Evolutionary conservation across 2,888 invertebrate genomes (phyloP), one percentile per base, ranked within the genome.

Genomic region (Embidobia sp.): DNA sequence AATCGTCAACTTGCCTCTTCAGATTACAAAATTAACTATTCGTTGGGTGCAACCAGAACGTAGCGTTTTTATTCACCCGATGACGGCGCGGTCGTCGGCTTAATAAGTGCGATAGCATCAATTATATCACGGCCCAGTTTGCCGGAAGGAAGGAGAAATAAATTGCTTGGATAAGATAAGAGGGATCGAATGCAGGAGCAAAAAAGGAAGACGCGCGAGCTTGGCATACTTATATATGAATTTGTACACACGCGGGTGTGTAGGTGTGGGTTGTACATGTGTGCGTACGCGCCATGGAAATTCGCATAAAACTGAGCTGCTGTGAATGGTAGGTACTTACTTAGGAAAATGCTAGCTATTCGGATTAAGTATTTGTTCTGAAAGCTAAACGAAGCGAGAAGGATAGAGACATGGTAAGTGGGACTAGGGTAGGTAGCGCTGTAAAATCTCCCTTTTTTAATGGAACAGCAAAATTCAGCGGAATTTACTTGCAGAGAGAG

Each of bases 311-410:
- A 83, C 80, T 80, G 76, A 72, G 82, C 82, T 84, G 83, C 84
- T 82, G 83, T 84, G 85, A 87, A 87, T 85, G 84, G 85, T 83
- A 82, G 82, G 84, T 85, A 87, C 86, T 88, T 86, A 88, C 87
- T 88, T 87, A 87, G 83, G 86, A 86, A 88, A 88, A 88, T 88
- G 86, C 84, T 82, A 80, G 85, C 85, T 84, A 86, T 88, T 87
- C 83, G 87, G 85, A 88, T 88, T 88, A 87, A 88, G 88, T 88
- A 87, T 88, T 86, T 88, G 87, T 87, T 87, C 84, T 87, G 85
- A 87, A 87, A 87, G 87, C 85, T 82, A 79, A 84, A 83, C 83
- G 84, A 80, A 80, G 80, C 70, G 81, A 78, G 79, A 76, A 55
- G 67, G 69, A 77, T 61, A 61, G 73, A 70, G 76, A 59, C 53